Conservation (phyloP, 2,113 vertebrate genomes). For the Ictalurus furcatus region DNA sequence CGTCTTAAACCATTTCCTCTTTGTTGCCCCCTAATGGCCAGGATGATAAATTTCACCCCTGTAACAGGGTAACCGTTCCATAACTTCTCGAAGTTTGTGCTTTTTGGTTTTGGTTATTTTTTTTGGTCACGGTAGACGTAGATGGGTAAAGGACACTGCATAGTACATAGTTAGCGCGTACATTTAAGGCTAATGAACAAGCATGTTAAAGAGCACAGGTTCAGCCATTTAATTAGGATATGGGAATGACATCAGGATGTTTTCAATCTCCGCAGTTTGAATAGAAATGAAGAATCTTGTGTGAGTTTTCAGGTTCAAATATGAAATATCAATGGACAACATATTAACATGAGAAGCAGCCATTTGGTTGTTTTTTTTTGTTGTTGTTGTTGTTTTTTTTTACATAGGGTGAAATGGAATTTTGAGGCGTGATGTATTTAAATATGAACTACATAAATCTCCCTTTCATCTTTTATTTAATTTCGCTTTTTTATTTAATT, state of each 20-base stretch:
- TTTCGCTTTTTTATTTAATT: not conserved
- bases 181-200: no score
- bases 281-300: not conserved
- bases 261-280: not conserved
- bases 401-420: not conserved
- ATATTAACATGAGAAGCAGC: not conserved
- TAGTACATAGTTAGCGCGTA: no score
- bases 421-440: not conserved
- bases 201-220: no score
- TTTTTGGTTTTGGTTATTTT: no score
- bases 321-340: not conserved
- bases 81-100: no score
- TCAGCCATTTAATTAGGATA: not conserved
- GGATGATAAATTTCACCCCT: no score
- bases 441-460: slow-evolving; percentile 1
- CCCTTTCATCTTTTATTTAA: slow-evolving; percentile 15
- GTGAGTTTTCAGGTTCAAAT: not conserved
- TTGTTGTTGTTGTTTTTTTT: not conserved
- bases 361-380: not conserved
- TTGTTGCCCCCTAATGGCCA: no score
- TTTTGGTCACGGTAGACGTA: no score
- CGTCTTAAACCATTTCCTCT: no score
- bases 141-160: no score
- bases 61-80: no score
- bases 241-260: not conserved